Percentiles rank a stretch among this genome's conserved stretches.
These are phyloP conservation scores for Bombycilla garrulus DNA, from an alignment of 2,113 vertebrate species.

Conservation along the genomic window DNA sequence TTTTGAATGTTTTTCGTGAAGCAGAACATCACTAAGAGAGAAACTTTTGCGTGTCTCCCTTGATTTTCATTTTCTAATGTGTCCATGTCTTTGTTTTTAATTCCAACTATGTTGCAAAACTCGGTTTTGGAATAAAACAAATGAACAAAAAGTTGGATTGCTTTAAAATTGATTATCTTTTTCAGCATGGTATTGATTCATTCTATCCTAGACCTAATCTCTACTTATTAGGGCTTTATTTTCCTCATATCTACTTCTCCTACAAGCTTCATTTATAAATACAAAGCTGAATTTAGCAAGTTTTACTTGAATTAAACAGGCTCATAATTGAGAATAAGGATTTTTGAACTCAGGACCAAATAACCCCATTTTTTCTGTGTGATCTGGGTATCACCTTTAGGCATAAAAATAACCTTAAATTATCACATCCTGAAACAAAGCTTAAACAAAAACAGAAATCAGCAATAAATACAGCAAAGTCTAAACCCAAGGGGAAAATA, in stretches of 20 bases:
- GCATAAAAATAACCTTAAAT: background rate
- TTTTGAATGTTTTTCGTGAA: background rate
- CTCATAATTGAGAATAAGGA: background rate
- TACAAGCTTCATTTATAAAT: background rate
- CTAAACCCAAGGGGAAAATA: background rate
- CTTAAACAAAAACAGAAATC: accelerated
- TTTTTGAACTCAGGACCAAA: background rate
- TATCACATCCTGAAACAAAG: background rate
- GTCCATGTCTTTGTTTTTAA: background rate
- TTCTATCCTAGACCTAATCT: background rate
- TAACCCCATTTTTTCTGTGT: background rate
- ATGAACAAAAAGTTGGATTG: accelerated
- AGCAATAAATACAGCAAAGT: background rate
- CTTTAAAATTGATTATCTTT: background rate
- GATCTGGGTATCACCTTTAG: background rate
- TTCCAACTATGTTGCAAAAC: background rate
- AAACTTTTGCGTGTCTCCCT: background rate
- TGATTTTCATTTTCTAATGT: background rate
- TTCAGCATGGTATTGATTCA: background rate
- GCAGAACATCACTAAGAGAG: background rate
- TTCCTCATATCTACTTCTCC: background rate
- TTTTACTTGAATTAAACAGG: background rate
- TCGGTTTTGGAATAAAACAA: background rate
- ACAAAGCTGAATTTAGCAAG: background rate
- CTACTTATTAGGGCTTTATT: accelerated